Percentiles rank a stretch among this genome's conserved stretches.
Conservation (phyloP, 37 sponge, comb jelly and placozoan genomes). For the Mnemiopsis leidyi region DNA sequence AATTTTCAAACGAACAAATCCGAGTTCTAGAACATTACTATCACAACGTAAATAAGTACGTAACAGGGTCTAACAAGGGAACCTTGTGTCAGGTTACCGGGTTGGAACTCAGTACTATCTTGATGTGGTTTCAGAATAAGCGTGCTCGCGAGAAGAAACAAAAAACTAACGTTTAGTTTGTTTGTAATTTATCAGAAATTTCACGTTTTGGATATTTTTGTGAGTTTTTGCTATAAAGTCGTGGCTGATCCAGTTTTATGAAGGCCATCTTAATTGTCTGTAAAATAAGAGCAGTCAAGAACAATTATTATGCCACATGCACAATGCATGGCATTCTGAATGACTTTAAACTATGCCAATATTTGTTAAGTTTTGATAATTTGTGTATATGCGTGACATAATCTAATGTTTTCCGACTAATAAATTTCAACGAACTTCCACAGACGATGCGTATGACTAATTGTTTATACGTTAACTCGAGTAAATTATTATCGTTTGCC, state of each 20-base stretch:
- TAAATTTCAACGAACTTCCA: too few species aligned
- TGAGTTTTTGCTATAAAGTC: background rate
- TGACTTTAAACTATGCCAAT: too few species aligned
- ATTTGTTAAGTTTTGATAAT: too few species aligned
- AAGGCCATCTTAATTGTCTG: too few species aligned
- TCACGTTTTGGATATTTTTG: background rate
- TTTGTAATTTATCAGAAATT: background rate
- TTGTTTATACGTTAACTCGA: too few species aligned
- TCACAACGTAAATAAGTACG: slow-evolving; percentile 52
- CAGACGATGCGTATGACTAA: too few species aligned
- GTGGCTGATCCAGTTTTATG: background rate
- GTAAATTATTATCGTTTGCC: too few species aligned
- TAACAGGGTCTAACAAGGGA: slow-evolving; percentile 56
- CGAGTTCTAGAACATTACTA: slow-evolving; percentile 34
- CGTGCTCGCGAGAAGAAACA: slow-evolving; percentile 60
- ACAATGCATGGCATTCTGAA: too few species aligned
- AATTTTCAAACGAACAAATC: slow-evolving; percentile 23
- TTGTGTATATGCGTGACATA: too few species aligned
- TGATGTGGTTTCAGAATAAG: slow-evolving; percentile 66
- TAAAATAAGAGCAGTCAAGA: too few species aligned
- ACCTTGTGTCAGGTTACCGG: slow-evolving; percentile 59
- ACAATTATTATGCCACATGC: too few species aligned
- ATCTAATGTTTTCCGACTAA: too few species aligned
- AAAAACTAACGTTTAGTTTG: background rate
- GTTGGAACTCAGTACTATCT: slow-evolving; percentile 33